Evolutionary conservation across 2,113 vertebrate species (phyloP), one percentile per base, ranked within the genome.

Genomic region (Rissa tridactyla): DNA sequence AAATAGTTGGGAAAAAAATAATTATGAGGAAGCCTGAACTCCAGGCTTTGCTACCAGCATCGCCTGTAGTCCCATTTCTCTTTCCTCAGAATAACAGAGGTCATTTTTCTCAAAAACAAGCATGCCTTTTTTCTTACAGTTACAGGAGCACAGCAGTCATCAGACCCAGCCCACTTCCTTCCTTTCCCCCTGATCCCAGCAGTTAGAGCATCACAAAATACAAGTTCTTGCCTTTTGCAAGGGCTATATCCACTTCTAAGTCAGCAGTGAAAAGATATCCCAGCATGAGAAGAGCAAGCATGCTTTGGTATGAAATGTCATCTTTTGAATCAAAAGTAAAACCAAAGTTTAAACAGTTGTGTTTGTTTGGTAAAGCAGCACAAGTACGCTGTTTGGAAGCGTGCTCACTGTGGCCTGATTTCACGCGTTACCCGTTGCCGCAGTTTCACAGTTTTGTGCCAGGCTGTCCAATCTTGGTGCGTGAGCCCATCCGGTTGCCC

Each of bases 381-480:
- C 44, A 49, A 55, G 11, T 13, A 30, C 0, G 2, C 25, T 79
- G 15, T 54, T 85, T 32, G 54, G 66, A 58, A 68, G 17, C 21
- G 23, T 19, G 10, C 15, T 46, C 0, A 0, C 3, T 30, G 27
- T 70, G 71, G 34, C 34, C 40, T 44, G 71, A 47, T 19, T 69
- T 86, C 49, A 20, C 21, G 5, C 40, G 38, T 46, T 47, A 30
- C 21, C 15, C 11, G 82, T 66, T 47, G 14, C 36, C 81, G 82
- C 17, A 3, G 52, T 65, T 61, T 91, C 79, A 55, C 3, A 23
- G 34, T 73, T 92, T 75, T 70, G 27, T 54, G 42, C 30, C 57
- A 83, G 49, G 49, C 22, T 54, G 36, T 61, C 64, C 72, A 49
- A 21, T 44, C 61, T 60, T 71, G 21, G 8, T 34, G 19, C 38